Evolutionary conservation across 2,888 invertebrate genomes (phyloP), one percentile per base, ranked within the genome.

Genomic region (Conus canariensis): DNA sequence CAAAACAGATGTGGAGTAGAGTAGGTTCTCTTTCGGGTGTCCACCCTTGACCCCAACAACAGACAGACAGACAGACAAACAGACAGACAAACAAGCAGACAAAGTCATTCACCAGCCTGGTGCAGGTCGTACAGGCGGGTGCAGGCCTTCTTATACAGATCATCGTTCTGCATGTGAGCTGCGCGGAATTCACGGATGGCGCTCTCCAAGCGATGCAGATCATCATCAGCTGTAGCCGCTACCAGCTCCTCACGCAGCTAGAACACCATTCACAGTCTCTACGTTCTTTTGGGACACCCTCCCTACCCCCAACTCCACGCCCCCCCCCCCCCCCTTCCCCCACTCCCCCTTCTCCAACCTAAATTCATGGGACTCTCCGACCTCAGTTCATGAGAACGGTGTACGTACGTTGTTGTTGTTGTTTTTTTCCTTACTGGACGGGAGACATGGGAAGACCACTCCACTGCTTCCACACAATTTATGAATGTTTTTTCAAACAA

Each of bases 171-270:
- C 30, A 80, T 56, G 59, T 59, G 60, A 5, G 14, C 80, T 5
- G 30, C 1, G n/a, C 25, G 60, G 80, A 88, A 77, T n/a, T 80
- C 25, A 4, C 80, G 30, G 0, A 88, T 6, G 8, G 88, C 88
- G 10, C 22, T 82, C 30, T 88, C 88, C 82, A 88, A 82, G 4
- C 88, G 58, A 14, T 80, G 77, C 0, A 59, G 4, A 16, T 80
- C 59, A 56, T 64, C 60, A 45, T 88, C 88, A 5, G n/a, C 60
- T 19, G 16, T 59, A 0, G 88, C 88, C 0, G 59, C 30, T 10
- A 8, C 30, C 25, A 88, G 82, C 30, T 88, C 88, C 6, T 80
- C 80, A 19, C 16, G 82, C 19, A 88, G 12, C 88, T 88, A 25
- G 2, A 64, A 64, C 64, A 64, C 4, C 7, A 64, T 64, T 64